Evolutionary conservation across 2,113 vertebrate genomes (phyloP), one percentile per base, ranked within the genome.

Genomic region (Halcyon senegalensis): DNA sequence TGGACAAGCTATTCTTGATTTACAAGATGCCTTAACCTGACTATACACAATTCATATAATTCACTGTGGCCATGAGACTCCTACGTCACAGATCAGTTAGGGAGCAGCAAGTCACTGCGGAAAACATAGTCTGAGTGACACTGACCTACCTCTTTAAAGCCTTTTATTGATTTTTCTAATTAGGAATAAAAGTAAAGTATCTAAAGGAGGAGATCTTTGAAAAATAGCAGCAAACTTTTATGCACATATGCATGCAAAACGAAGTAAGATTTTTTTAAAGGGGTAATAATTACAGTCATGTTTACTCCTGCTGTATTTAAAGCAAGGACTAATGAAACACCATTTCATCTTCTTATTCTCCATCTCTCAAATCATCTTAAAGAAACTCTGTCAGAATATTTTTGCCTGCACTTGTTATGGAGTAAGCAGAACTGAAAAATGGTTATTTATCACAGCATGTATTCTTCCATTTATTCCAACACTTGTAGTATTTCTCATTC

Each of bases 401-500:
- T 90, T 86, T 89, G 53, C 70, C 55, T 86, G 44, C 14, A 33
- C 12, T 77, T 93, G 69, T 64, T 17, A 5, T 80, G 56, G 43
- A 93, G 66, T 51, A 66, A 83, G 25, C 31, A 72, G 64, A 69
- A 80, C 41, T 89, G 74, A 77, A 76, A 89, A 60, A 80, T 25
- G 14, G 66, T 41, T 79, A 59, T 92, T 94, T 95, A 85, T 92
- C 81, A 82, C 84, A 93, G 77, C 69, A 51, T 37, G 77, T 12
- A 33, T 67, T 23, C 70, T 83, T 85, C 75, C 59, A 87, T 80
- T 94, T 87, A 48, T 37, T 55, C 74, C 31, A 59, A 43, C 13
- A 20, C 70, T 76, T 63, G 63, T 39, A 73, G 23, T 63, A 74
- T 77, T 94, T 87, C 37, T 89, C 28, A 58, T 68, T 70, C 58